These are phyloP conservation scores for Xenentodon cancila DNA, from an alignment of 2,797 vertebrate genomes.

Conservation along the genomic window DNA sequence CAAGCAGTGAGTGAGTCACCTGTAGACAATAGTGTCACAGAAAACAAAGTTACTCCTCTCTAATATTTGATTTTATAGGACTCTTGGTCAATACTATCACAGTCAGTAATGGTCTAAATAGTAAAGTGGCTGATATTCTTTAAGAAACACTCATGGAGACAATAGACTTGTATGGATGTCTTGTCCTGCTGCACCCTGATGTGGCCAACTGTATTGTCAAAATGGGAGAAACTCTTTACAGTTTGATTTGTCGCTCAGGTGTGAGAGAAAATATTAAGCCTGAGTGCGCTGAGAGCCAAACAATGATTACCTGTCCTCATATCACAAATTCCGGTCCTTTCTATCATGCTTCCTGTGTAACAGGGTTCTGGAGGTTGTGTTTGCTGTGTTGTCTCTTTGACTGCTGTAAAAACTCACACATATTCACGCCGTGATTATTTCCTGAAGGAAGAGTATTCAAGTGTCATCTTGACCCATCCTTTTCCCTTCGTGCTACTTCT, in stretches of 20 bases:
- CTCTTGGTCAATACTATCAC: background rate
- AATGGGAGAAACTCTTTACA: background rate
- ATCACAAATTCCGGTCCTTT: too few relatives aligned
- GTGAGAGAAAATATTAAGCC: background rate
- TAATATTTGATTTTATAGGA: constrained; percentile 17
- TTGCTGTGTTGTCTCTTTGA: constrained; percentile 38
- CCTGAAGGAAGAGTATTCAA: constrained; percentile 55
- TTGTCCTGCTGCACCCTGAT: background rate
- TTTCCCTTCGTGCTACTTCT: constrained; percentile 52
- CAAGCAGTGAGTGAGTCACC: constrained; percentile 85
- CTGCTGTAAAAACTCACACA: constrained; percentile 29
- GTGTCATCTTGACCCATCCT: constrained; percentile 65
- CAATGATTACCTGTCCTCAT: background rate
- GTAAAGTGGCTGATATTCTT: background rate
- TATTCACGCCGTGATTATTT: constrained; percentile 52
- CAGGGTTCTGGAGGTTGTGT: constrained; percentile 43
- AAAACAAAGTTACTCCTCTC: constrained; percentile 56
- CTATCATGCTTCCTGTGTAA: background rate
- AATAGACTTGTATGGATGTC: background rate
- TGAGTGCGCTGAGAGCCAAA: background rate
- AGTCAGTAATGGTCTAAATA: background rate
- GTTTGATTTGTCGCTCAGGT: background rate
- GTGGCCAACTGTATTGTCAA: background rate
- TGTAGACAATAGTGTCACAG: constrained; percentile 77
- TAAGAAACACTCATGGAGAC: too few relatives aligned